These are phyloP conservation scores for Xylota segnis DNA, from an alignment of 2,888 invertebrate species.

Conservation along the genomic window DNA sequence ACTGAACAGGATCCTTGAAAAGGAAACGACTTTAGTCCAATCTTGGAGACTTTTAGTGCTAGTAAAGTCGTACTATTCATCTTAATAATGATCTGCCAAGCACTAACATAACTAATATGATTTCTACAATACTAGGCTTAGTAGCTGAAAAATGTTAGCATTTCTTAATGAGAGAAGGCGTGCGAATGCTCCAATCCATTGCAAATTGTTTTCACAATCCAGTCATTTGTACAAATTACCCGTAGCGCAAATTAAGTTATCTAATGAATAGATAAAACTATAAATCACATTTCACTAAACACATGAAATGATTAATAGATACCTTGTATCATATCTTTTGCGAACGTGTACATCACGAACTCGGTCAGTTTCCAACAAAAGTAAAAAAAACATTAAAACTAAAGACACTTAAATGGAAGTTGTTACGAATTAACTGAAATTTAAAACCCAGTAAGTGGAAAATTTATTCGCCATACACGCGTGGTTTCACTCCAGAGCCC, in stretches of 20 bases:
- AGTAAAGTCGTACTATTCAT: too few relatives aligned
- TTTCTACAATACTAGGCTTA: too few relatives aligned
- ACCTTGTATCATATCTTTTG: not conserved
- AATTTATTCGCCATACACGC: conserved; percentile 3
- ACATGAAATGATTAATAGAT: not conserved
- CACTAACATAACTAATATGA: too few relatives aligned
- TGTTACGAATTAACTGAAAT: not conserved
- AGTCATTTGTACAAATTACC: not conserved
- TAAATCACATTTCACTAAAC: not conserved
- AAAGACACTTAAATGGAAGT: not conserved
- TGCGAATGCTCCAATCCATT: not conserved
- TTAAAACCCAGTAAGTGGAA: conserved; percentile 10
- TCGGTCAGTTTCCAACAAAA: not conserved
- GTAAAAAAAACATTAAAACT: not conserved
- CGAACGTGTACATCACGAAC: not conserved
- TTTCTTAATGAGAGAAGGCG: not conserved
- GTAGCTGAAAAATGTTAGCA: not conserved
- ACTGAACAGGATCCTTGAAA: too few relatives aligned
- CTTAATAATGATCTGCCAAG: too few relatives aligned
- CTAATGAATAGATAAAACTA: not conserved
- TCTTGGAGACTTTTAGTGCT: too few relatives aligned
- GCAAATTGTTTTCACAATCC: not conserved
- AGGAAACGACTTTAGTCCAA: too few relatives aligned
- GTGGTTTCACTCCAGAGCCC: not conserved
- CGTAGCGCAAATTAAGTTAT: not conserved